Percentiles rank a stretch among this genome's conserved stretches.
These are phyloP conservation scores for Sinelater perroti DNA, from an alignment of 2,888 invertebrate genomes.

Conservation along the genomic window DNA sequence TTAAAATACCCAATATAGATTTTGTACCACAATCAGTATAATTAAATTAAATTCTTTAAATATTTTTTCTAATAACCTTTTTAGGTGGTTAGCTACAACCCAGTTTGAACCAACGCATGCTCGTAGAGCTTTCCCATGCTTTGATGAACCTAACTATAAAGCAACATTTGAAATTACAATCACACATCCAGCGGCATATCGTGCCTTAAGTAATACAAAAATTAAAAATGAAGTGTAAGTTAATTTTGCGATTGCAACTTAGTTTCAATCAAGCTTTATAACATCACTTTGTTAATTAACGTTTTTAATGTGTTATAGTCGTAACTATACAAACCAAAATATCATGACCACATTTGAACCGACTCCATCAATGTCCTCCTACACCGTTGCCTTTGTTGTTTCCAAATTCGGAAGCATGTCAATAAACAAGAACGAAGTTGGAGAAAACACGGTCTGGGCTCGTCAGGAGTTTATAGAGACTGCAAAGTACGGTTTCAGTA, in stretches of 20 bases:
- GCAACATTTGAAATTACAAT: constrained; percentile 60
- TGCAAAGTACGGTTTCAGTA: constrained; percentile 59
- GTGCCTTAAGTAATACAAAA: constrained; percentile 44
- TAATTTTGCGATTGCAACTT: no score
- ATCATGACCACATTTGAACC: constrained; percentile 52
- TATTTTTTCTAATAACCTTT: no score
- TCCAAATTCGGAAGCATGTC: constrained; percentile 69
- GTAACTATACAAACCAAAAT: no score
- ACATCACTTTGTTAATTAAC: no score
- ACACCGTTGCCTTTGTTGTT: constrained; percentile 84
- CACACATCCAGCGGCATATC: constrained; percentile 49
- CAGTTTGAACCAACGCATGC: constrained; percentile 76
- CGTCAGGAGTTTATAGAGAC: constrained; percentile 61
- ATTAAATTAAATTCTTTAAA: no score
- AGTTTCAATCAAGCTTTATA: no score
- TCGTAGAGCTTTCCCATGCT: constrained; percentile 79
- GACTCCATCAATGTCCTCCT: constrained; percentile 80
- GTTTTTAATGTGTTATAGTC: no score
- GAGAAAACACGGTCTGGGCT: constrained; percentile 56
- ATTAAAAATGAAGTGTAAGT: background rate
- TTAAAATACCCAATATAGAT: no score
- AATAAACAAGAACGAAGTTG: background rate
- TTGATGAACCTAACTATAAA: constrained; percentile 70
- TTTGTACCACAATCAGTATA: no score
- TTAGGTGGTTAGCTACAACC: constrained; percentile 65